phyloP scores from a whole-genome alignment of 2,113 vertebrate species.

The Baryphthengus martii region DNA sequence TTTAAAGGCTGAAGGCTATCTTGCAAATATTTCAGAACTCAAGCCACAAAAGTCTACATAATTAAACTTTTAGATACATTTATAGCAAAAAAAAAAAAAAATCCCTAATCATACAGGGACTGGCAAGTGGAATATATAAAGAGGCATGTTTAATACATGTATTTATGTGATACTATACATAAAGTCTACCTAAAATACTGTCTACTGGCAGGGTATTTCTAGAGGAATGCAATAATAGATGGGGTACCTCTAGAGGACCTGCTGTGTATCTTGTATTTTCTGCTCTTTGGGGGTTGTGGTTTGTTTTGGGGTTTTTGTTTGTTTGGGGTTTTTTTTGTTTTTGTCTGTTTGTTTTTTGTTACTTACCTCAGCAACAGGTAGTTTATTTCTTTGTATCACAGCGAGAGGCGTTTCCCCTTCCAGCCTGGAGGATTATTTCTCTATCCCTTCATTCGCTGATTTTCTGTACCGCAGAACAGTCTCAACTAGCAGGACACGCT shows the following conservation, averaged over 20 bases:
- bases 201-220: neutral
- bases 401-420: neutral
- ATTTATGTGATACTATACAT: neutral
- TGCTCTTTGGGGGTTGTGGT: too few relatives aligned
- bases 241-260: neutral
- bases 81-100: neutral
- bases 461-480: neutral
- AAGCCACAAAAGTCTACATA: neutral
- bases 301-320: too few relatives aligned
- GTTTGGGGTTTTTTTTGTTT: too few relatives aligned
- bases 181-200: neutral
- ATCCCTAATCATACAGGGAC: neutral
- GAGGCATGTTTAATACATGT: neutral
- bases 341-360: too few relatives aligned
- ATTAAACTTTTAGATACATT: neutral
- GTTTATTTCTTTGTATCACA: neutral
- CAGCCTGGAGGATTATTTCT: neutral
- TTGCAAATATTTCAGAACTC: neutral
- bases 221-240: neutral
- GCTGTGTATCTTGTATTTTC: neutral
- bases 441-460: neutral
- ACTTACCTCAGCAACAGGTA: neutral
- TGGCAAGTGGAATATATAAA: neutral
- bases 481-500: fast-evolving
- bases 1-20: neutral